Evolutionary conservation across 1,140 invertebrate genomes (phyloP), one percentile per base, ranked within the genome.

Genomic region (Lutraria rhynchaena): DNA sequence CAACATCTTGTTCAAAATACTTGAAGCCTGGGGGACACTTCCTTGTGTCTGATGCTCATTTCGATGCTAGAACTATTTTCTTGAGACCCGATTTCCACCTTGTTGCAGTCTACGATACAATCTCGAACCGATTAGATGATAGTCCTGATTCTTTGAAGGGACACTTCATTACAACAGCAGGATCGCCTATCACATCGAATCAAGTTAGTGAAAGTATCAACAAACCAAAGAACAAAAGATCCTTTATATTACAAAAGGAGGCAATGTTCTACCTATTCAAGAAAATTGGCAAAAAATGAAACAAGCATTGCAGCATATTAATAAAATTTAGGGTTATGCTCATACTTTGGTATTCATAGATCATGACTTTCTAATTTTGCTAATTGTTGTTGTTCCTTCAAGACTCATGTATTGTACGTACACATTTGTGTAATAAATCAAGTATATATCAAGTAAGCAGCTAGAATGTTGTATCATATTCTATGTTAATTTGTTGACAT

Each of bases 1-100:
- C 71, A 11, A 41, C 57, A 33, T 13, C 51, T 0, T 75, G 71
- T 44, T 44, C 55, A 17, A 58, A 75, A 49, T 75, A 75, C 22
- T 31, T 75, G n/a, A 75, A 75, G 46, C 19, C 35, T 35, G 71
- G 71, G 57, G 71, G 71, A 4, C 31, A 61, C 37, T 60, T 75
- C 27, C 53, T 75, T 7, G 71, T 75, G 3, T 75, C 71, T 46
- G 71, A 75, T 61, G 71, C 71, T 2, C 71, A 75, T 27, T 61
- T 46, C 31, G 71, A 75, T 49, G 71, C 71, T 11, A 31, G 71
- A 33, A 49, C 57, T n/a, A 61, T 41, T 41, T 75, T 75, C 33
- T 22, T 75, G 3, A 7, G 55, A 31, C 55, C 35, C 3, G 55
- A 61, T 41, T 75, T 44, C 33, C 17, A 24, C 1, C 35, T 75